Evolutionary conservation across 1,140 invertebrate genomes (phyloP), one percentile per base, ranked within the genome.

Genomic region (Ephestia elutella): DNA sequence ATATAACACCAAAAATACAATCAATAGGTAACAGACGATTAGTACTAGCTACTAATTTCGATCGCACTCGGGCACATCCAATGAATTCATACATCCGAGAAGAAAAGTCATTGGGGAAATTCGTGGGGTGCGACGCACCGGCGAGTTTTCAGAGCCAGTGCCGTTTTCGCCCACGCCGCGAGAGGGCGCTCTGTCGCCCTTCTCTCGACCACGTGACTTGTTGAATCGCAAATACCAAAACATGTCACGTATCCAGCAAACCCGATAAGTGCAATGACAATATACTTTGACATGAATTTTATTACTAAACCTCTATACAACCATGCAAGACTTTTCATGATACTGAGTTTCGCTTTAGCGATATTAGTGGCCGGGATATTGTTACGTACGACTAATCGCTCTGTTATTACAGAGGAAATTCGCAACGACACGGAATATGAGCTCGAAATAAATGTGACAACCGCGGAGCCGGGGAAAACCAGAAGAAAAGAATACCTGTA

Each of bases 81-180:
- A 69, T 62, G 60, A 62, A 59, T 83, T 81, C 75, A 54, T 57
- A 79, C 79, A 78, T 85, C 75, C 65, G 62, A 69, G 73, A 73
- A 71, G 79, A 81, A 85, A 85, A 86, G 73, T 84, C 82, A 82
- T 77, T 75, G 75, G 75, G 78, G 81, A 86, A 88, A 82, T 80
- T 84, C 72, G 80, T 79, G 70, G 83, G 83, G 85, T 72, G 82
- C 79, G 80, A 75, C 80, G 77, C 82, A 75, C 74, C 68, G 72
- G 65, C 75, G 78, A 82, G 73, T 83, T 82, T 82, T 80, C 78
- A 68, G 70, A 70, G 74, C 68, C 86, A 88, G 86, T 88, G 73
- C 68, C 75, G 78, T 78, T 78, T 72, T 71, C 75, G 78, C 76
- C 64, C 51, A 82, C 71, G 78, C 68, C 86, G 81, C 75, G 86